Percentiles rank a stretch among this genome's conserved stretches.
Evolutionary conservation across 2,888 invertebrate genomes (phyloP).

Genomic region (Cistogaster globosa): DNA sequence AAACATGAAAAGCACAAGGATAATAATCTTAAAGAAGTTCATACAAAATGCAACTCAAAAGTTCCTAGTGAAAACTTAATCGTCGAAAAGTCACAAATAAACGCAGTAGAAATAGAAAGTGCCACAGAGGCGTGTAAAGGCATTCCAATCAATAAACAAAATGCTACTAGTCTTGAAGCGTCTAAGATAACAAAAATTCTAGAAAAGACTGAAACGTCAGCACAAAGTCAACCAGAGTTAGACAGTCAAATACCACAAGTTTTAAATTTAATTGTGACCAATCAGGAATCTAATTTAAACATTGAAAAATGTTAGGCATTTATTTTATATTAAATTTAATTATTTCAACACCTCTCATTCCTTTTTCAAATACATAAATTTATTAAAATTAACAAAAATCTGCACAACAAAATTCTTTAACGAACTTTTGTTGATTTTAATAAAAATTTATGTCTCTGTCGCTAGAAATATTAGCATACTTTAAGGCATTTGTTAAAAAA

Average conservation of each 20-base stretch:
- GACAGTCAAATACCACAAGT: neutral
- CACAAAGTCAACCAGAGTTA: neutral
- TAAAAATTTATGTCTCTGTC: too few relatives aligned
- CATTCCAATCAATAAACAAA: neutral
- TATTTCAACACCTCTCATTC: neutral
- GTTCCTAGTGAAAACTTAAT: constrained; percentile 27
- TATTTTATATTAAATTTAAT: neutral
- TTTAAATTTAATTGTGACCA: neutral
- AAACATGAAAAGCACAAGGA: constrained; percentile 1
- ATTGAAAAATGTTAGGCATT: neutral
- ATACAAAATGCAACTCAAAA: constrained; percentile 2
- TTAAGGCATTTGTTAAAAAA: neutral
- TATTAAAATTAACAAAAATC: neutral
- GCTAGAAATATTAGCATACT: too few relatives aligned
- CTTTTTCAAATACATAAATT: neutral
- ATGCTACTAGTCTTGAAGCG: neutral
- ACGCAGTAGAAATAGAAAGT: neutral
- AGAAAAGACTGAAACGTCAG: constrained; percentile 32
- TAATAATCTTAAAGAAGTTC: neutral
- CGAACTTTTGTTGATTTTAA: too few relatives aligned
- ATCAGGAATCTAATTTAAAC: neutral
- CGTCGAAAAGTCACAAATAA: neutral
- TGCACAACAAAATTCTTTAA: too few relatives aligned
- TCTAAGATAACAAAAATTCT: neutral
- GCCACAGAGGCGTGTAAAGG: neutral